Evolutionary conservation across 2,797 vertebrate genomes (phyloP).

Genomic region (Margarornis squamiger): DNA sequence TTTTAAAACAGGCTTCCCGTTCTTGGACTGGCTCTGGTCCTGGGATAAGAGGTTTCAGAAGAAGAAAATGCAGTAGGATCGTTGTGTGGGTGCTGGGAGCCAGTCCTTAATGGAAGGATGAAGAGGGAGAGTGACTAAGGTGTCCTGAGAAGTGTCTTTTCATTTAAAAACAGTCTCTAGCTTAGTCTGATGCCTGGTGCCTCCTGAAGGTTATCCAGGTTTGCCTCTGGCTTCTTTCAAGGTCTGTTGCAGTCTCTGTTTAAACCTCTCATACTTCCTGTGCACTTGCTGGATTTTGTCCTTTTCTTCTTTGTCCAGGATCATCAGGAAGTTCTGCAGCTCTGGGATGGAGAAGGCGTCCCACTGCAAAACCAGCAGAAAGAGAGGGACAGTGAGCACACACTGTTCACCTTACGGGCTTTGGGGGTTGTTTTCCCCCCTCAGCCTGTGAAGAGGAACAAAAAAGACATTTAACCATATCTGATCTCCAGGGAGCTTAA

Average conservation of each 20-base stretch:
- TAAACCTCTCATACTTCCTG: constrained; percentile 85
- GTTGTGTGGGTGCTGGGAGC: background rate
- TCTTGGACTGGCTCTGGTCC: background rate
- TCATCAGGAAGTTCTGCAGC: constrained; percentile 95
- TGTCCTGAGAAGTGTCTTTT: constrained; percentile 77
- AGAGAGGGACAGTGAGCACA: background rate
- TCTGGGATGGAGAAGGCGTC: constrained; percentile 95
- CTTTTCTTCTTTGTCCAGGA: constrained; percentile 90
- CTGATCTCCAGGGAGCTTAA: background rate
- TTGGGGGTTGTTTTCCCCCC: background rate
- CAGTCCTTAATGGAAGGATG: background rate
- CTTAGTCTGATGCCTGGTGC: constrained; percentile 6
- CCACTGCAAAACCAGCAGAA: constrained; percentile 80
- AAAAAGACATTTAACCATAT: background rate
- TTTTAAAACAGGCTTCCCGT: background rate
- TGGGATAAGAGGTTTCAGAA: background rate
- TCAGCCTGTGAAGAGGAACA: background rate
- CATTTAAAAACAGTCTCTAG: constrained; percentile 59
- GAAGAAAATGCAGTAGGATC: background rate
- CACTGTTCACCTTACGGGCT: background rate
- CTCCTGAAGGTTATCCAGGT: constrained; percentile 76
- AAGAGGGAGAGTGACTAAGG: constrained; percentile 22
- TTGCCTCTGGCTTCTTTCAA: constrained; percentile 84
- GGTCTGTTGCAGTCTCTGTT: constrained; percentile 84
- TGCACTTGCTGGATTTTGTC: constrained; percentile 89